Conservation (phyloP, 2,797 vertebrate species). For the Liparis tanakae region DNA sequence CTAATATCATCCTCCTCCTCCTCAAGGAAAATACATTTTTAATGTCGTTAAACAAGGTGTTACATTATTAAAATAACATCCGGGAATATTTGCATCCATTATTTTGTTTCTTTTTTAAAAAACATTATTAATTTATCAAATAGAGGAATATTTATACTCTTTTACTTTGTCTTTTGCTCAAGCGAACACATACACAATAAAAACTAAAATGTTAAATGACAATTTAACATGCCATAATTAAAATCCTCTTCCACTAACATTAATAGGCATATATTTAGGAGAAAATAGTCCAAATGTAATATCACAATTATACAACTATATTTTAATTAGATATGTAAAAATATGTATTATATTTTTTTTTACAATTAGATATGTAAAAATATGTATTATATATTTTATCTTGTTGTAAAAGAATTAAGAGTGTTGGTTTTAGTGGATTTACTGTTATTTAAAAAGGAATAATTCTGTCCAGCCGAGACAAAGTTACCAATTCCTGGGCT, state of each 20-base stretch:
- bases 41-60: constrained; percentile 6
- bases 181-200: not conserved
- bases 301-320: not conserved
- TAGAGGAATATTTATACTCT: not conserved
- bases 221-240: not conserved
- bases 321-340: not conserved
- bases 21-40: constrained; percentile 24
- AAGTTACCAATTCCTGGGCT: not conserved
- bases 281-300: not conserved
- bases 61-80: not conserved
- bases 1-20: constrained; percentile 3
- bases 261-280: not conserved
- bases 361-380: not conserved
- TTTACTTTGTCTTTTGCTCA: not conserved
- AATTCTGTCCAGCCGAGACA: not conserved
- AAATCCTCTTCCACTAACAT: not conserved
- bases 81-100: not conserved
- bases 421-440: not conserved
- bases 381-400: not conserved
- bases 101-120: too few relatives aligned
- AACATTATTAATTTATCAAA: too few relatives aligned
- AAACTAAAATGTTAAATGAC: not conserved
- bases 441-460: not conserved
- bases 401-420: not conserved
- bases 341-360: not conserved